Evolutionary conservation across 2,888 invertebrate genomes (phyloP).

Genomic region (Dione vanillae): DNA sequence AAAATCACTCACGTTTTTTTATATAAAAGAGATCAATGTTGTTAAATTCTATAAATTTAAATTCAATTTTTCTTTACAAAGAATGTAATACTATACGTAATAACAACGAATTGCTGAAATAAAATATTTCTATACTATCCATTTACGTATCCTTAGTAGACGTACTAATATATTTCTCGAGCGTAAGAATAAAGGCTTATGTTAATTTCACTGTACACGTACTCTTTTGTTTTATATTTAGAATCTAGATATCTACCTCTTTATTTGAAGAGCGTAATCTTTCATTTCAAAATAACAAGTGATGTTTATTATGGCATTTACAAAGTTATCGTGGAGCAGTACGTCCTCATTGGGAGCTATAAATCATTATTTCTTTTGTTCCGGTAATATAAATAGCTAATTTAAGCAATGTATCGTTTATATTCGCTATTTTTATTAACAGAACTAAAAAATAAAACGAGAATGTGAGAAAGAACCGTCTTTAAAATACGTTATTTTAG

Average conservation of each 20-base stretch:
- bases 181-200: conserved; percentile 14
- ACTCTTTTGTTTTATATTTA: conserved; percentile 20
- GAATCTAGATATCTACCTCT: background rate
- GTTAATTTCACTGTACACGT: conserved; percentile 11
- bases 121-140: conserved; percentile 9
- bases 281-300: background rate
- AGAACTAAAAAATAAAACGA: no score
- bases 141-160: conserved; percentile 13
- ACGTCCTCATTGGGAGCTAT: no score
- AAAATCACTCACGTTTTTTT: no score
- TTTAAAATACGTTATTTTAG: no score
- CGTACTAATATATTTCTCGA: conserved; percentile 19
- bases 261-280: background rate
- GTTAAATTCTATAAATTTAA: background rate
- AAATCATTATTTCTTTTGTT: no score
- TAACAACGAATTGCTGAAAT: conserved; percentile 14
- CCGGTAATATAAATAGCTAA: no score
- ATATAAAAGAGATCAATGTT: no score
- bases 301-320: background rate
- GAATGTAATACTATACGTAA: background rate
- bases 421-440: no score
- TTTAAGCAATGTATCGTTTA: no score
- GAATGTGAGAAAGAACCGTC: no score
- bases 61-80: background rate
- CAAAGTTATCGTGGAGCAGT: no score